Evolutionary conservation across 2,113 vertebrate genomes (phyloP).

Genomic region (Cochlearius cochlearius): DNA sequence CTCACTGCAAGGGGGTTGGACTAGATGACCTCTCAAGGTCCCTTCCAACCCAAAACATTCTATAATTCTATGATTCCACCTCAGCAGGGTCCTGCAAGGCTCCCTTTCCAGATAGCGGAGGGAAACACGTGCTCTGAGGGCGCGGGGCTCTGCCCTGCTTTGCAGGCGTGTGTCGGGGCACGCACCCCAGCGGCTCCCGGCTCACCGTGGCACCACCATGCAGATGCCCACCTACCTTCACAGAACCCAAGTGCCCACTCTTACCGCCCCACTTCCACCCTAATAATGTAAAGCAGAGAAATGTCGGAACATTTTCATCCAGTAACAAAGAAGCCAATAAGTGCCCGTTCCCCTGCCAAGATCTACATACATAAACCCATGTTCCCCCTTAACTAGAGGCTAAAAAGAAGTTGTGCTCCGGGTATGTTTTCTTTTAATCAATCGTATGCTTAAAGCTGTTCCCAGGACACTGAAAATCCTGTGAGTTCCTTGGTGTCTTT

Average conservation of each 20-base stretch:
- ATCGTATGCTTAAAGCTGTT: not conserved
- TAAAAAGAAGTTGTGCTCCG: not conserved
- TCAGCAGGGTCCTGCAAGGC: not conserved
- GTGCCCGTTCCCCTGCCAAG: not conserved
- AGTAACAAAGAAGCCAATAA: not conserved
- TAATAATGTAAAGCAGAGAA: not conserved
- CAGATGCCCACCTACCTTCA: not conserved
- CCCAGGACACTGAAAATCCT: not conserved
- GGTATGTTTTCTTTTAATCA: not conserved
- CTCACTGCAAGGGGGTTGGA: too few relatives aligned
- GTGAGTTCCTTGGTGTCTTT: not conserved
- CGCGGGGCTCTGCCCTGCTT: not conserved
- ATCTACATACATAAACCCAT: not conserved
- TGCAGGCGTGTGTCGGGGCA: accelerated
- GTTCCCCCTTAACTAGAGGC: not conserved
- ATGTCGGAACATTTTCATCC: accelerated
- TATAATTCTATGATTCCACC: too few relatives aligned
- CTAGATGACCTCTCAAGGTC: too few relatives aligned
- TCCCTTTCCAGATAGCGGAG: not conserved
- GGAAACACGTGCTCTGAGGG: not conserved
- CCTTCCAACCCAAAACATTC: too few relatives aligned
- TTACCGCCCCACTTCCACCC: not conserved
- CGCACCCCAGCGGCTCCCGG: not conserved
- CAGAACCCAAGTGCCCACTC: not conserved
- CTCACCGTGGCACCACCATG: accelerated